Evolutionary conservation across 2,888 invertebrate species (phyloP), one percentile per base, ranked within the genome.

Genomic region (Drosophila dives): DNA sequence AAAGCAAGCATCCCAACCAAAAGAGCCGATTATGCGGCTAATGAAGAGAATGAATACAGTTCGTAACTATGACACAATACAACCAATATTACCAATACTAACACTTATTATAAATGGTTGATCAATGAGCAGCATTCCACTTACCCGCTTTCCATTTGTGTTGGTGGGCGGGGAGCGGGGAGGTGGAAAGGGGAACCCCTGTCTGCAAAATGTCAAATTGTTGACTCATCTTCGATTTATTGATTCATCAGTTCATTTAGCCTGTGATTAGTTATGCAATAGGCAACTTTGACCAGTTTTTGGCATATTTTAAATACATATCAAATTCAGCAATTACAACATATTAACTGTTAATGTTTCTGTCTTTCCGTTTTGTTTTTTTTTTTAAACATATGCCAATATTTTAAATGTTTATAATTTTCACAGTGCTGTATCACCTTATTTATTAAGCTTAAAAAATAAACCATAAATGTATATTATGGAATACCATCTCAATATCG

Each of bases 261-360:
- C 51, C 36, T 17, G 17, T 55, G 59, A 73, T 78, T 68, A 54
- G 68, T 76, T 78, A 64, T 64, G 68, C 74, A 78, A 76, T 55
- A 68, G 51, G 29, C 12, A 12, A 36, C 17, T n/a, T 20, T 29
- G 20, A 34, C 20, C 20, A 50, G n/a, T 20, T 10, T 20, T 34
- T 20, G 5, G 10, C 33, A 20, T 20, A 20, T 32, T 51, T 51
- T n/a, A 51, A 45, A 15, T 23, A 32, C 32, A 29, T 32, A 17
- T 32, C 29, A 32, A 29, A 29, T 12, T 15, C 32, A 32, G 12
- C 26, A 45, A 45, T 45, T 45, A 23, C 45, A 45, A 23, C 45
- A 45, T 45, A 45, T 45, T 23, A 45, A 23, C 45, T 45, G 45
- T 23, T 49, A 6, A 49, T 26, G 26, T 10, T 10, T 10, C 17